These are phyloP conservation scores for Cheilosia variabilis DNA, from an alignment of 2,888 invertebrate genomes.

Conservation along the genomic window DNA sequence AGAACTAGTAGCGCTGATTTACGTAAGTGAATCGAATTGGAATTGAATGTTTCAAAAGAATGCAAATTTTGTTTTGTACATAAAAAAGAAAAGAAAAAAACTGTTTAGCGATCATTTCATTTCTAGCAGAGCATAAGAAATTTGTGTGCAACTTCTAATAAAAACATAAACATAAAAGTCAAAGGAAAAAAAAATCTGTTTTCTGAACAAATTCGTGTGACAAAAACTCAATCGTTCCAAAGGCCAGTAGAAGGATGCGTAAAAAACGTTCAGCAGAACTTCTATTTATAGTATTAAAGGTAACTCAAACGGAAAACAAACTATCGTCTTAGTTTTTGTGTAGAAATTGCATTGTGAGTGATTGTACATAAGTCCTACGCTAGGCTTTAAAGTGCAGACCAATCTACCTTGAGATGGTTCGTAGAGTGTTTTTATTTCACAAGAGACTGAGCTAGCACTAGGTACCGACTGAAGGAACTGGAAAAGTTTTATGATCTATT, in stretches of 20 bases:
- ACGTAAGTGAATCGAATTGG: constrained; percentile 56
- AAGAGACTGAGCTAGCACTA: too few species aligned
- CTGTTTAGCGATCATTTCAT: constrained; percentile 73
- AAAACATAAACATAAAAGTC: constrained; percentile 21
- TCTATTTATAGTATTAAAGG: constrained; percentile 31
- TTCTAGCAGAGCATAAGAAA: constrained; percentile 74
- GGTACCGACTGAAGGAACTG: too few species aligned
- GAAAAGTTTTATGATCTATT: too few species aligned
- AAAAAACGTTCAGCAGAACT: constrained; percentile 26
- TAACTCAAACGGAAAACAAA: constrained; percentile 18
- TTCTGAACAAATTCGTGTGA: constrained; percentile 54
- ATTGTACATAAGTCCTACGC: constrained; percentile 48
- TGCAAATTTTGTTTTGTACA: constrained; percentile 38
- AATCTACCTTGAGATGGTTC: not conserved
- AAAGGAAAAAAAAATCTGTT: constrained; percentile 22
- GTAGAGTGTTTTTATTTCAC: not conserved
- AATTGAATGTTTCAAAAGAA: constrained; percentile 59
- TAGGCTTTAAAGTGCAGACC: constrained; percentile 52
- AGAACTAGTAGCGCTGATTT: constrained; percentile 59
- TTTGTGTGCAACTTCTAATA: constrained; percentile 71
- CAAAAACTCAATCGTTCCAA: constrained; percentile 62
- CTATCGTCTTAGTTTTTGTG: constrained; percentile 26
- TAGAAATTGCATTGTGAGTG: constrained; percentile 31
- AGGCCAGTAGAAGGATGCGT: constrained; percentile 67
- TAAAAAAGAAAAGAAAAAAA: not conserved